Base-by-base conservation (phyloP, 2,888 invertebrate genomes). In the Mythimna loreyi region DNA sequence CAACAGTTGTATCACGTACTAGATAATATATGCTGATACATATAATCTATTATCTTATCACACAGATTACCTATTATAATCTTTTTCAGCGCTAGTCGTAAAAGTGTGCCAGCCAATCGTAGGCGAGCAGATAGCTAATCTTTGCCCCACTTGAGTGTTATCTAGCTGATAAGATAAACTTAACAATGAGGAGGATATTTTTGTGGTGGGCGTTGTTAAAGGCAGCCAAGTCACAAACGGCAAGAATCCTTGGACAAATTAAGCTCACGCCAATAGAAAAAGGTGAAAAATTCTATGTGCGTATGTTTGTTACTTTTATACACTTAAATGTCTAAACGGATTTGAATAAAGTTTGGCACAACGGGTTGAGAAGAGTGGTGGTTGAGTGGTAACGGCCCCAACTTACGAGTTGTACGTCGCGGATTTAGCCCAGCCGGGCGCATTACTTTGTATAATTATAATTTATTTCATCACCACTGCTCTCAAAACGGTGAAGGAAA, bases 21-120 rank as follows among this genome's bases (percentile, higher is more conserved):
- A 45, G 16, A 16, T 6, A 1, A 5, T 16, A 40, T 0, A 40
- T 16, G 16, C 19, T 13, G 4, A 19, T 40, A 40, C 16, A 40
- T 40, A 40, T 1, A 5, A 6, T 40, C 5, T 16, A 40, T 40
- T 40, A 40, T 16, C 9, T 64, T 72, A 73, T 60, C 67, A 21
- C 25, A 8, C 13, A 56, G n/a, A 67, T 40, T 56, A 67, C 13
- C 11, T 53, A 58, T 40, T 33, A 30, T 52, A 55, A 59, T 60
- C 36, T 61, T 30, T 43, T 56, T n/a, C 16, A 43, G 47, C n/a
- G 5, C 25, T 1, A 30, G 52, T 66, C 16, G 28, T 55, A n/a
- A 28, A n/a, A 40, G 25, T 33, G 11, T 13, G 45, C 25, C 50
- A 60, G 25, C 76, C 74, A 64, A 64, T 74, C 50, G 50, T 28